Percentiles rank a stretch among this genome's conserved stretches.
phyloP scores from a whole-genome alignment of 2,113 vertebrate species.

The Fregata magnificens region DNA sequence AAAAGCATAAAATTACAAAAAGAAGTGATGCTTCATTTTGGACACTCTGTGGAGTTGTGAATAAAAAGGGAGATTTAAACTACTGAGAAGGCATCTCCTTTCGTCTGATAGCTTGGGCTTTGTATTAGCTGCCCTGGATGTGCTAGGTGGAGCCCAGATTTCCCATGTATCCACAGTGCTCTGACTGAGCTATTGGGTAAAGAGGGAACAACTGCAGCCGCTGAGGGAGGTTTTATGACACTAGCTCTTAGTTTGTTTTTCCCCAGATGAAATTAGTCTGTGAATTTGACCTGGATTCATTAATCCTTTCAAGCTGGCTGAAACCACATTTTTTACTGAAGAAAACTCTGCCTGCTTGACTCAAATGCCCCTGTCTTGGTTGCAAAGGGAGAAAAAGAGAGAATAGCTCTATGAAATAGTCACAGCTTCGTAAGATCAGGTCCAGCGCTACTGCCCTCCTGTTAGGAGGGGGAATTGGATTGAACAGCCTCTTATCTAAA shows the following conservation, averaged over 20 bases:
- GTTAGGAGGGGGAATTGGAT: neutral
- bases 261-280: neutral
- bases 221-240: neutral
- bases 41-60: neutral
- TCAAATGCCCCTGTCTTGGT: neutral
- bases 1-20: neutral
- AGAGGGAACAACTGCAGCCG: neutral
- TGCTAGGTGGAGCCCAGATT: neutral
- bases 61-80: neutral
- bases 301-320: constrained; percentile 3
- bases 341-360: neutral
- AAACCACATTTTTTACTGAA: neutral
- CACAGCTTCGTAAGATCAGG: neutral
- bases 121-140: neutral
- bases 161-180: neutral
- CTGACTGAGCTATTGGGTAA: neutral
- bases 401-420: neutral
- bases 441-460: neutral
- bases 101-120: neutral
- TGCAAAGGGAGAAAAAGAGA: neutral
- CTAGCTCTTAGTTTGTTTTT: neutral
- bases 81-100: neutral
- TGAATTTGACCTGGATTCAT: neutral
- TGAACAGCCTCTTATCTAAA: neutral
- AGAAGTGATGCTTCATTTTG: neutral